These are phyloP conservation scores for Platycheirus albimanus DNA, from an alignment of 2,888 invertebrate species.

Conservation along the genomic window DNA sequence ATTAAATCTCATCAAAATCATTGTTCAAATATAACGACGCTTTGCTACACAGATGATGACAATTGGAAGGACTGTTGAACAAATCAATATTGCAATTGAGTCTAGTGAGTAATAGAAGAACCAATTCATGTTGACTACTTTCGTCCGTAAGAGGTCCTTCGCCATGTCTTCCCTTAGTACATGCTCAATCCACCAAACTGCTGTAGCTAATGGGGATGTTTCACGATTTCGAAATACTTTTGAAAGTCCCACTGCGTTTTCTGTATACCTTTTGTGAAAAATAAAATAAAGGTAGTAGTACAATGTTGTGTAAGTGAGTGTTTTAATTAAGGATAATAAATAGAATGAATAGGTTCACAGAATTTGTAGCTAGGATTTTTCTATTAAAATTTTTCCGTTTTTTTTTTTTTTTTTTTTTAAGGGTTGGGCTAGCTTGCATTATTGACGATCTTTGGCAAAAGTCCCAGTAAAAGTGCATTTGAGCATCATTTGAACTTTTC, in stretches of 20 bases:
- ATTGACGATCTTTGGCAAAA: too few species aligned
- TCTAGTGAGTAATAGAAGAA: slow-evolving; percentile 81
- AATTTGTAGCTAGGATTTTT: too few species aligned
- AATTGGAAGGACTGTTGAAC: slow-evolving; percentile 19
- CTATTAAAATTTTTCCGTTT: too few species aligned
- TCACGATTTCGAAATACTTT: slow-evolving; percentile 84
- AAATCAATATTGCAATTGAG: slow-evolving; percentile 75
- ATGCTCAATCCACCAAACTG: slow-evolving; percentile 86
- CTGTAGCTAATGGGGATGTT: slow-evolving; percentile 84
- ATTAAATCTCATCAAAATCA: too few species aligned
- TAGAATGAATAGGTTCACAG: too few species aligned
- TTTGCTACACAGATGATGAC: background rate
- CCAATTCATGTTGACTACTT: slow-evolving; percentile 79
- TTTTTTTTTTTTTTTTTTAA: too few species aligned
- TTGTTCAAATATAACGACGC: slow-evolving; percentile 6
- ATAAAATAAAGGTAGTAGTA: background rate
- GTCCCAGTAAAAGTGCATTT: too few species aligned
- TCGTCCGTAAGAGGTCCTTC: slow-evolving; percentile 77
- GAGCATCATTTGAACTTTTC: too few species aligned
- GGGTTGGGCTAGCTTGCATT: too few species aligned
- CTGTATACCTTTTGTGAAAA: slow-evolving; percentile 76
- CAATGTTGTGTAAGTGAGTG: too few species aligned
- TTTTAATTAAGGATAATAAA: too few species aligned
- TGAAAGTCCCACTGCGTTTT: slow-evolving; percentile 83
- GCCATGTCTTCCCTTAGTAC: slow-evolving; percentile 80